These are phyloP conservation scores for Leptobrachium ailaonicum DNA, from an alignment of 2,113 vertebrate species.

Conservation along the genomic window DNA sequence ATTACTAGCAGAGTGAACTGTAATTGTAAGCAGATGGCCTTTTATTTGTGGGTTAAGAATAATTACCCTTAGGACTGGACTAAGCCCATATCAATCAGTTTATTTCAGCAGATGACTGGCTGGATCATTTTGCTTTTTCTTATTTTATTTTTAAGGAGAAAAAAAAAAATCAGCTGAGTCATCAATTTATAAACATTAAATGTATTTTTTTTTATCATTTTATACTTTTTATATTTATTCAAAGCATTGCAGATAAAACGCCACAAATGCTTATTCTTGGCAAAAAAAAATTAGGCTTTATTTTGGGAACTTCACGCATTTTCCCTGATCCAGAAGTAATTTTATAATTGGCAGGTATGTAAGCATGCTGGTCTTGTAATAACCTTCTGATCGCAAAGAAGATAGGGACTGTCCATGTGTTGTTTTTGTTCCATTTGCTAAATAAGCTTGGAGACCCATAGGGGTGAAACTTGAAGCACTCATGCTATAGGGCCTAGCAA, in stretches of 20 bases:
- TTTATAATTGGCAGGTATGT: constrained; percentile 13
- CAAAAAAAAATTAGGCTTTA: background rate
- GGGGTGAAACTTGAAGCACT: background rate
- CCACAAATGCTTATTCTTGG: background rate
- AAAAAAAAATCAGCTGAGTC: constrained; percentile 15
- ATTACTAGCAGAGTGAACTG: constrained; percentile 65
- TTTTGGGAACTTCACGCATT: constrained; percentile 6
- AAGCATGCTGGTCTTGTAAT: background rate
- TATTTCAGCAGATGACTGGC: constrained; percentile 43
- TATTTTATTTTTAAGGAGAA: background rate
- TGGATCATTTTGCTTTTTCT: constrained; percentile 33
- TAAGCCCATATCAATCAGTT: constrained; percentile 49
- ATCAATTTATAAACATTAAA: constrained; percentile 13
- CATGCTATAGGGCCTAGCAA: background rate
- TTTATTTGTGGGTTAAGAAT: constrained; percentile 55
- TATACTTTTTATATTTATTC: background rate
- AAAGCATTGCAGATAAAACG: background rate
- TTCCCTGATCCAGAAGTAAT: constrained; percentile 14
- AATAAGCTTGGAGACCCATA: background rate
- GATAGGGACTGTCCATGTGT: background rate
- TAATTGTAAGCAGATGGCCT: constrained; percentile 70
- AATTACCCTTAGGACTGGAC: constrained; percentile 50
- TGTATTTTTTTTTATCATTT: background rate
- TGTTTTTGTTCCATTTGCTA: background rate
- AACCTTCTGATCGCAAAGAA: background rate